A percentile compares a stretch with the other conserved stretches of the same genome.
Conservation (phyloP, 1,140 invertebrate genomes). For the Caenorhabditis latens region DNA sequence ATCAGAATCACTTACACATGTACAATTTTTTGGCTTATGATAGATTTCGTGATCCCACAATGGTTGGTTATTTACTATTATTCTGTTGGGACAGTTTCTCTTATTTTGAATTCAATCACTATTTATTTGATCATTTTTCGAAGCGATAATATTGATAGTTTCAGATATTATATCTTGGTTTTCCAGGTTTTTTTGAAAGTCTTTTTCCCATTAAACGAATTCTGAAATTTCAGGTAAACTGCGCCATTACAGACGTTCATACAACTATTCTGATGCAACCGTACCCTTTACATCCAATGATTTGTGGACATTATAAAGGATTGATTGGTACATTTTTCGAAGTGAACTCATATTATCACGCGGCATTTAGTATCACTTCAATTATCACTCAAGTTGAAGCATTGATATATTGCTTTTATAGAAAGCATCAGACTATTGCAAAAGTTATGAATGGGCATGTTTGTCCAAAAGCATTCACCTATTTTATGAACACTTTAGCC, state of each 20-base stretch:
- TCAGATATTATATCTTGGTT: slow-evolving; percentile 19
- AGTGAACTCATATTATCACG: neutral
- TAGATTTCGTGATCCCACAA: neutral
- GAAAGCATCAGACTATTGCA: slow-evolving; percentile 18
- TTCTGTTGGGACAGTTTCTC: neutral
- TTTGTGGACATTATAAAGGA: slow-evolving; percentile 3
- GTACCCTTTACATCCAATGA: neutral
- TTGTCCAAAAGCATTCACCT: neutral
- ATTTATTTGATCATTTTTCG: slow-evolving; percentile 6
- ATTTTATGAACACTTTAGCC: neutral
- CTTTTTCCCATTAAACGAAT: neutral
- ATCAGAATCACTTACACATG: no score
- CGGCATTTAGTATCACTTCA: slow-evolving; percentile 17
- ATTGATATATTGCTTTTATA: neutral
- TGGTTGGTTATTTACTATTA: slow-evolving; percentile 10
- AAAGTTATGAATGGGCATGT: neutral
- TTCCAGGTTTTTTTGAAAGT: slow-evolving; percentile 8
- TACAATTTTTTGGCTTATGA: neutral
- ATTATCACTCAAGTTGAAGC: slow-evolving; percentile 12
- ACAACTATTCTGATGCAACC: neutral
- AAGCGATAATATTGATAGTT: slow-evolving; percentile 19
- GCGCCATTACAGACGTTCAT: neutral
- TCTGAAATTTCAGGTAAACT: neutral
- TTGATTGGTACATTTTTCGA: neutral
- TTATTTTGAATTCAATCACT: neutral